Conservation (phyloP, 2,888 invertebrate genomes). For the Ditylenchus weischeri region DNA sequence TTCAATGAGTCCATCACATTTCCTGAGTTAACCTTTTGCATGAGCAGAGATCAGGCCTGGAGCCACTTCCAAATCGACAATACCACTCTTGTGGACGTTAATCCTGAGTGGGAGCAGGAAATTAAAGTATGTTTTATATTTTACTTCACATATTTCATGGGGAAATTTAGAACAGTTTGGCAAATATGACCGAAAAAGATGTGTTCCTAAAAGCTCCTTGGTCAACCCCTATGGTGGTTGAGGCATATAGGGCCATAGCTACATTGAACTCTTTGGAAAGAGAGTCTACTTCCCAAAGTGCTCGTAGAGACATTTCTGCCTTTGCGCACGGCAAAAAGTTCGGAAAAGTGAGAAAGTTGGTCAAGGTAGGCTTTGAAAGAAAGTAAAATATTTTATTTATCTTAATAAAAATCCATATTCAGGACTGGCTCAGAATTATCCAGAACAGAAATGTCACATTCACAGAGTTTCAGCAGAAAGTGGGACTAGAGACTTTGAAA, state of each 20-base stretch:
- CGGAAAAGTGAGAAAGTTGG: slow-evolving; percentile 43
- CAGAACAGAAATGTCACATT: slow-evolving; percentile 49
- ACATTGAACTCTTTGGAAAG: slow-evolving; percentile 44
- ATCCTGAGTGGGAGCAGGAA: slow-evolving; percentile 45
- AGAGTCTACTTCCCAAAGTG: slow-evolving; percentile 48
- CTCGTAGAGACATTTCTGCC: slow-evolving; percentile 43
- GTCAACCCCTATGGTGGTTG: slow-evolving; percentile 50
- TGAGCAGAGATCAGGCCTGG: slow-evolving; percentile 49
- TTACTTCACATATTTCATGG: not conserved
- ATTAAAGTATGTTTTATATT: slow-evolving; percentile 30
- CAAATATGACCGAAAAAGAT: slow-evolving; percentile 48
- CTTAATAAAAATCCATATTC: slow-evolving; percentile 8
- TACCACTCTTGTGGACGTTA: slow-evolving; percentile 36
- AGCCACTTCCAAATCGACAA: slow-evolving; percentile 51
- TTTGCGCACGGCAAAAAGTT: slow-evolving; percentile 44
- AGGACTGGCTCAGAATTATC: slow-evolving; percentile 52
- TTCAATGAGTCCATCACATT: slow-evolving; percentile 55
- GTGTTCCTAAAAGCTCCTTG: slow-evolving; percentile 45
- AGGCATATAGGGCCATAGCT: slow-evolving; percentile 50
- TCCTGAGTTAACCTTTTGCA: slow-evolving; percentile 57
- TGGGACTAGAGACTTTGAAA: slow-evolving; percentile 42
- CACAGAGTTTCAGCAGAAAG: slow-evolving; percentile 52
- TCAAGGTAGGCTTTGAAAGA: slow-evolving; percentile 35
- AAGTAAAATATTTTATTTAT: not conserved
- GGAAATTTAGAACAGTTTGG: slow-evolving; percentile 38